Base-by-base conservation (phyloP, 2,113 vertebrate species). In the Lasiurus cinereus region DNA sequence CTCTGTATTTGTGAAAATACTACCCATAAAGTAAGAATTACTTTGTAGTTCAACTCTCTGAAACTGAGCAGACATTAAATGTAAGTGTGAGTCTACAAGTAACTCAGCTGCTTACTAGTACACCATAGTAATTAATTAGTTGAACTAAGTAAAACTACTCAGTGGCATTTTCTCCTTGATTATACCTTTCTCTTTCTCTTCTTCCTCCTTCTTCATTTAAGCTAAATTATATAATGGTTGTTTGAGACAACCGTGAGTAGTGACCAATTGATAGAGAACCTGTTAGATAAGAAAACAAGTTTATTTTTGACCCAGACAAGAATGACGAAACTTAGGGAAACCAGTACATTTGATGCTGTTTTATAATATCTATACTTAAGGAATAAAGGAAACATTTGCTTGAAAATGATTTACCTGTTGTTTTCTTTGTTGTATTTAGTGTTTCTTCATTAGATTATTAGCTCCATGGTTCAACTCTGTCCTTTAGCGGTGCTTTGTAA, bases 1-100 rank as follows among this genome's bases (percentile, higher is more conserved):
- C 39, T 48, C 19, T 33, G 10, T 83, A n/a, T 83, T 80, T 62
- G 50, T 78, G 79, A 96, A 91, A 95, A 36, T 64, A 77, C 33
- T 97, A 80, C 52, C 91, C 52, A 78, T 56, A 31, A 54, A 76
- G 50, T 64, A 80, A n/a, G 70, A 85, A 46, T 31, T 54, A 31
- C 70, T 59, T 43, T 39, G 36, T 24, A 3, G 27, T 33, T 46
- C 85, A 80, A 27, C 16, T 90, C 73, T 82, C 66, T 62, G 66
- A 12, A 72, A 74, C 52, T 59, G 27, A 79, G 22, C 14, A 70
- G 48, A n/a, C 31, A 18, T 24, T 87, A 83, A 59, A 72, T 59
- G 11, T 56, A 82, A 39, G 66, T 43, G 8, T 4, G 6, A 94
- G 18, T 90, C 48, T 86, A 6, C 54, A 56, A 56, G 19, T 54